Conservation (phyloP, 2,113 vertebrate species). For the Xiphophorus couchianus region DNA sequence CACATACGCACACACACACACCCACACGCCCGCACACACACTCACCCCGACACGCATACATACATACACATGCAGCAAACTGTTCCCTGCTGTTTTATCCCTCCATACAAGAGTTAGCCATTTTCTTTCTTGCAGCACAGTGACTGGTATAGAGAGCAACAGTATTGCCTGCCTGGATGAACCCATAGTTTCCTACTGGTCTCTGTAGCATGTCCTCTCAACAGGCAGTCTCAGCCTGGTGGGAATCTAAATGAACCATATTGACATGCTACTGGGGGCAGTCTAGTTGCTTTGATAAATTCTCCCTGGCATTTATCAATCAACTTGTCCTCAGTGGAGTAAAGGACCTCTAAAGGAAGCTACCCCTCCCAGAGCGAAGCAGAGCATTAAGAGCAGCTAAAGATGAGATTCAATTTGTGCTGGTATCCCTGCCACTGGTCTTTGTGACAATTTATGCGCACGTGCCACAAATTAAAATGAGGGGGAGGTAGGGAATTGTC, state of each 20-base stretch:
- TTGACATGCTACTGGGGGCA: conserved; percentile 91
- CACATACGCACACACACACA: neutral
- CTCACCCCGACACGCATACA: conserved; percentile 10
- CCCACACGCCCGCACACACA: conserved; percentile 2
- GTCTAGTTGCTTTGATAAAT: conserved; percentile 95
- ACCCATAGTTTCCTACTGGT: conserved; percentile 58
- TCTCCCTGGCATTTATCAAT: conserved; percentile 95
- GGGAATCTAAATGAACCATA: conserved; percentile 93
- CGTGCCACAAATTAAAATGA: conserved; percentile 94
- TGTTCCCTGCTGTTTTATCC: conserved; percentile 43
- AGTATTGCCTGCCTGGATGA: conserved; percentile 14
- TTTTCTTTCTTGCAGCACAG: conserved; percentile 46
- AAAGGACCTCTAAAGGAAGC: conserved; percentile 85
- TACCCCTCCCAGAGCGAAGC: conserved; percentile 82
- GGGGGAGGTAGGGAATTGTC: conserved; percentile 82
- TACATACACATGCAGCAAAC: conserved; percentile 1
- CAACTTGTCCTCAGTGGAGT: conserved; percentile 83
- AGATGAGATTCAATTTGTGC: conserved; percentile 89
- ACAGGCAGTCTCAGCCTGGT: conserved; percentile 84
- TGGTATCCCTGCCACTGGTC: conserved; percentile 87
- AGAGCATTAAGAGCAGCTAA: conserved; percentile 50
- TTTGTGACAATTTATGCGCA: conserved; percentile 91
- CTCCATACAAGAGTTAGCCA: conserved; percentile 45
- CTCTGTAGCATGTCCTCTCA: conserved; percentile 87
- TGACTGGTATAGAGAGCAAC: conserved; percentile 7